Evolutionary conservation across 1,140 invertebrate species (phyloP).

Genomic region (Aricia agestis): DNA sequence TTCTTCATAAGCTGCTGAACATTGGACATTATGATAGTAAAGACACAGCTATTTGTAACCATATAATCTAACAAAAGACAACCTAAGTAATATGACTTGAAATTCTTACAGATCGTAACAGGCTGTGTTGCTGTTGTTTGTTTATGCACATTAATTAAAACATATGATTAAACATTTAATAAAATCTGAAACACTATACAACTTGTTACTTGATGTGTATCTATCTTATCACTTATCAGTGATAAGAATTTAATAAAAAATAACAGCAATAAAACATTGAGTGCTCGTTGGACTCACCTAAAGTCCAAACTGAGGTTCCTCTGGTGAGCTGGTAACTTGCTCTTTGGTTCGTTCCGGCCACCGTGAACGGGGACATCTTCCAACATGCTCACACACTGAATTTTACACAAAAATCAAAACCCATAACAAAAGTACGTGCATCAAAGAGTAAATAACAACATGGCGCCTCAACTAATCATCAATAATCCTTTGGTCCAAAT

Average conservation of each 20-base stretch:
- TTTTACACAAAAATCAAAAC: slow-evolving; percentile 55
- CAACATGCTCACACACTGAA: slow-evolving; percentile 66
- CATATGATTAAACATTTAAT: no score
- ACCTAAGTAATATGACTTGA: no score
- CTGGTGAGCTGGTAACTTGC: slow-evolving; percentile 54
- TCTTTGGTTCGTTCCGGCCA: slow-evolving; percentile 52
- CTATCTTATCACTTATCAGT: background rate
- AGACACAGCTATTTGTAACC: no score
- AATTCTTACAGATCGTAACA: no score
- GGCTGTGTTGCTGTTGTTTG: background rate
- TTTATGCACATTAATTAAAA: background rate
- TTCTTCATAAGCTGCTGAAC: no score
- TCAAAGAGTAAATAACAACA: slow-evolving; percentile 70
- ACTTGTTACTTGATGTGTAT: background rate
- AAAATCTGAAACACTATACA: no score
- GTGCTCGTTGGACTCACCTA: slow-evolving; percentile 40
- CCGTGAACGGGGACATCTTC: slow-evolving; percentile 70
- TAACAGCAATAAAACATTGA: background rate
- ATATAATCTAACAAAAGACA: no score
- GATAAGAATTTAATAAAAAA: background rate
- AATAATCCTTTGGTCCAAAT: slow-evolving; percentile 19
- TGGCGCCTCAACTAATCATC: slow-evolving; percentile 52
- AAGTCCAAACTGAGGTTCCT: slow-evolving; percentile 69
- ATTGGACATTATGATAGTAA: no score
- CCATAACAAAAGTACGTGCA: slow-evolving; percentile 57